Percentiles rank a stretch among this genome's conserved stretches.
phyloP scores from a whole-genome alignment of 2,888 invertebrate species.

The Papilio protenor region DNA sequence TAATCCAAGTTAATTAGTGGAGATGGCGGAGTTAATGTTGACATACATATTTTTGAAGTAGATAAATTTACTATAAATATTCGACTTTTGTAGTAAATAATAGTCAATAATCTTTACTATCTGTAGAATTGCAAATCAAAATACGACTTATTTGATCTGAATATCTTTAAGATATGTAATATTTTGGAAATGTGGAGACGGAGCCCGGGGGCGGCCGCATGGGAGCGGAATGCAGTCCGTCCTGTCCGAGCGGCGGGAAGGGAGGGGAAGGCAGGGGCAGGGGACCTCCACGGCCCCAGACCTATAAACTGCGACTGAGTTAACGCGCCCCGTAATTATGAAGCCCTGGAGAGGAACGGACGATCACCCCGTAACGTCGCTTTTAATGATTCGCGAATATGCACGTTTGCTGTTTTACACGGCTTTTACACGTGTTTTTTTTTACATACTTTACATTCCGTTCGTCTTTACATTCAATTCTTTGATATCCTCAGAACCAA shows the following conservation, averaged over 20 bases:
- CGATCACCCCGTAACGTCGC: conserved; percentile 65
- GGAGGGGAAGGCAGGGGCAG: conserved; percentile 51
- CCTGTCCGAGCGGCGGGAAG: conserved; percentile 57
- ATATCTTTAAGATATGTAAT: conserved; percentile 73
- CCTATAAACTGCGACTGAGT: conserved; percentile 74
- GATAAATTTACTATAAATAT: no score
- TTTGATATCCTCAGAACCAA: no score
- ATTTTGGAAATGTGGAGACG: conserved; percentile 76
- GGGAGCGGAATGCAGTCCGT: conserved; percentile 84
- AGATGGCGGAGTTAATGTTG: no score
- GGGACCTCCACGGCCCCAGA: conserved; percentile 52
- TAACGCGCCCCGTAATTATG: conserved; percentile 59
- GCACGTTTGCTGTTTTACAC: neutral
- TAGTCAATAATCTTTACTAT: neutral
- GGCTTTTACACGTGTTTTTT: neutral
- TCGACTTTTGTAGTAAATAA: no score
- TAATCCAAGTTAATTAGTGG: no score
- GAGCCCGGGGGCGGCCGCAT: conserved; percentile 74
- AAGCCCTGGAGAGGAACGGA: conserved; percentile 74
- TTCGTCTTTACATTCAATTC: neutral
- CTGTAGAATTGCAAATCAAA: neutral
- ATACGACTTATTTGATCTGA: conserved; percentile 32
- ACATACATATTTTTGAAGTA: no score
- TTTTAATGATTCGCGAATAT: conserved; percentile 40
- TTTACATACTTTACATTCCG: neutral